Evolutionary conservation across 2,113 vertebrate genomes (phyloP).

Genomic region (Trogon melanurus): DNA sequence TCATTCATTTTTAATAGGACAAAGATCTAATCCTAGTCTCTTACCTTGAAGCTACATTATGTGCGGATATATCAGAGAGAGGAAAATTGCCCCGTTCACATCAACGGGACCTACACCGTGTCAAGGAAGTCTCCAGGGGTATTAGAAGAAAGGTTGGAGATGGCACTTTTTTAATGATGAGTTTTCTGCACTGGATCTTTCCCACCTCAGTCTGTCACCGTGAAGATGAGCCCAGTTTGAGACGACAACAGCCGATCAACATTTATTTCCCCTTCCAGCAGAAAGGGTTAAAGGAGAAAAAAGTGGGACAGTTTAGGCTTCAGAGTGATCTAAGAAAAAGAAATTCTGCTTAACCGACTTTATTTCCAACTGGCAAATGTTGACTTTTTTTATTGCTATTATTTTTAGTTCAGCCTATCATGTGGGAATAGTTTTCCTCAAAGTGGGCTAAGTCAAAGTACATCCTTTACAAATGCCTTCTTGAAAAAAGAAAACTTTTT

Average conservation of each 20-base stretch:
- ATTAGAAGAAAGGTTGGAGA: not conserved
- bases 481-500: too few relatives aligned
- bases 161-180: not conserved
- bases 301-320: not conserved
- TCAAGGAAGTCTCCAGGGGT: not conserved
- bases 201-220: not conserved
- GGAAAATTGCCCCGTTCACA: not conserved
- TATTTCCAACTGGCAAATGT: not conserved
- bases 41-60: not conserved
- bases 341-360: not conserved
- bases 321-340: not conserved
- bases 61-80: not conserved
- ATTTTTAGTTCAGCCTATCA: constrained; percentile 1
- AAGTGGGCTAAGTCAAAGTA: not conserved
- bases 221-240: not conserved
- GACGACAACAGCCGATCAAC: not conserved
- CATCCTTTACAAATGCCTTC: not conserved
- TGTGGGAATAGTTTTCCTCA: not conserved
- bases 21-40: not conserved
- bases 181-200: not conserved
- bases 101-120: not conserved
- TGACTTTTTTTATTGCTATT: not conserved
- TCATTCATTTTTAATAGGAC: not conserved
- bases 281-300: not conserved
- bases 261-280: not conserved